These are phyloP conservation scores for Halcyon senegalensis DNA, from an alignment of 2,113 vertebrate genomes.

Conservation along the genomic window DNA sequence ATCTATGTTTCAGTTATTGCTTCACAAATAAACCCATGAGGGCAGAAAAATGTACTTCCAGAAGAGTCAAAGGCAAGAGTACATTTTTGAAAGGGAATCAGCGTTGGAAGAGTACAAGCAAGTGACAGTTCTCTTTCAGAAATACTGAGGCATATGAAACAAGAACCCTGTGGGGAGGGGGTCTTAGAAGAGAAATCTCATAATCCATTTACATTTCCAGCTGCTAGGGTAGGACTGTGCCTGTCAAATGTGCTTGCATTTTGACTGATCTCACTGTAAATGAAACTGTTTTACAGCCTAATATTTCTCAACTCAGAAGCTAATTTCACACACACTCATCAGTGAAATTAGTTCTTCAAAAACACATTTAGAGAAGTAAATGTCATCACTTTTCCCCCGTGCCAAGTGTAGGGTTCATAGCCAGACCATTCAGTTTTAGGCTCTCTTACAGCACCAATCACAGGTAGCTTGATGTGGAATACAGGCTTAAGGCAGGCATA, in stretches of 20 bases:
- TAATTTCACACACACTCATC: conserved; percentile 50
- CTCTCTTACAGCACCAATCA: neutral
- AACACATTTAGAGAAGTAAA: conserved; percentile 39
- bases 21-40: neutral
- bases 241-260: neutral
- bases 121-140: neutral
- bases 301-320: conserved; percentile 39
- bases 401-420: neutral
- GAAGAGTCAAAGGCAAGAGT: neutral
- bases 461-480: neutral
- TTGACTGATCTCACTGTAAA: conserved; percentile 32
- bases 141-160: neutral
- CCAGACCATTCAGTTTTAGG: neutral
- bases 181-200: neutral
- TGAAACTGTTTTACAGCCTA: conserved; percentile 25
- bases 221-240: neutral
- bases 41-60: neutral
- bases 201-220: neutral
- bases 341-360: conserved; percentile 56
- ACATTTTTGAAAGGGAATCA: neutral
- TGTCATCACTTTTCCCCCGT: neutral
- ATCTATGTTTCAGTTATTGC: neutral
- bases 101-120: neutral
- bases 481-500: neutral
- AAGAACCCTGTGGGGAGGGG: neutral